Evolutionary conservation across 2,113 vertebrate species (phyloP).

Genomic region (Toxotes jaculatrix): DNA sequence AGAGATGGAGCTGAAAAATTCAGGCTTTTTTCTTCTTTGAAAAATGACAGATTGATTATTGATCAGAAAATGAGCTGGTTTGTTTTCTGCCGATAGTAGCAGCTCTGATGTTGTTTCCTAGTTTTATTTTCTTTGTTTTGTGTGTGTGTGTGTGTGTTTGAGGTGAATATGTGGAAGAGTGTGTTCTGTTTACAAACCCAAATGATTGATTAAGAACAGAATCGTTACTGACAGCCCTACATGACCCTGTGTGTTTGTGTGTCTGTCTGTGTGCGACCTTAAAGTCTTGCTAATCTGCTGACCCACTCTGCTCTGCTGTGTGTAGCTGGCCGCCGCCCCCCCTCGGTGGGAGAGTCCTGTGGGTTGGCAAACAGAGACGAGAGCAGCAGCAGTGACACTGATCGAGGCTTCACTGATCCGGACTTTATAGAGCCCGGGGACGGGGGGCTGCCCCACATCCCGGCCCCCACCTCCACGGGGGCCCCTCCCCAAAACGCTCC

Average conservation of each 20-base stretch:
- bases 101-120: no score
- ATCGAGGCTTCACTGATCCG: conserved; percentile 79
- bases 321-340: conserved; percentile 42
- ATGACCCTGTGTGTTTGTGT: background rate
- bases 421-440: conserved; percentile 86
- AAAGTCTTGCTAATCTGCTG: no score
- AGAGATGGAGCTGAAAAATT: no score
- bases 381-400: conserved; percentile 49
- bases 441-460: conserved; percentile 64
- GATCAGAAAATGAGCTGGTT: no score
- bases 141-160: background rate
- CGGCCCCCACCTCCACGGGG: conserved; percentile 58
- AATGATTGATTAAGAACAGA: no score
- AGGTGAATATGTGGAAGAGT: no score
- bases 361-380: conserved; percentile 60
- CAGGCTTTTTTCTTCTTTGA: no score
- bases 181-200: no score
- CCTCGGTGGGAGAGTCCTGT: conserved; percentile 48
- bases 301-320: background rate
- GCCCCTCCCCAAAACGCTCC: conserved; percentile 66
- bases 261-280: background rate
- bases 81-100: no score
- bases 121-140: no score
- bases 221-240: no score
- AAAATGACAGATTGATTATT: no score